Percentiles rank a stretch among this genome's conserved stretches.
Conservation (phyloP, 30 jellyfish, hydroid and myxozoan species). For the Hydra vulgaris region DNA sequence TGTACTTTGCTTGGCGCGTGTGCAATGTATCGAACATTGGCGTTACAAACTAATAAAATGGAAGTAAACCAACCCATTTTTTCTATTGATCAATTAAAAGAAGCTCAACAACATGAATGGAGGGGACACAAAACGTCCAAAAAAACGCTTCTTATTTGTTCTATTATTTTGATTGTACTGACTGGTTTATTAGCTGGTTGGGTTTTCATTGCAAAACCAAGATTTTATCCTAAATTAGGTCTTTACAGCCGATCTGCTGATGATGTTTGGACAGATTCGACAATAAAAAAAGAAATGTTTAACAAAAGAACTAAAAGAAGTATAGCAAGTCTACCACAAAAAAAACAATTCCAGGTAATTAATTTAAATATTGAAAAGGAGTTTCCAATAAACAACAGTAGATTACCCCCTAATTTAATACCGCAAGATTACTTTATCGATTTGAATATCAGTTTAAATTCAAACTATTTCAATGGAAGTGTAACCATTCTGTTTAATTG, state of each 20-base stretch:
- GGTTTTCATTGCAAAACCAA: constrained; percentile 81
- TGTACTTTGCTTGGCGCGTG: background rate
- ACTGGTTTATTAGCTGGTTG: constrained; percentile 74
- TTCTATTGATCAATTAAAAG: constrained; percentile 14
- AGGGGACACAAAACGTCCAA: constrained; percentile 37
- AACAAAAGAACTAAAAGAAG: constrained; percentile 12
- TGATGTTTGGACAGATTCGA: background rate
- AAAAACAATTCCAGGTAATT: background rate
- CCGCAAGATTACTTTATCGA: constrained; percentile 61
- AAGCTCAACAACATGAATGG: constrained; percentile 6
- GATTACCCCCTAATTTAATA: constrained; percentile 50
- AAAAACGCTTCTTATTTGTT: constrained; percentile 54
- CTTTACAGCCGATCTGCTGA: constrained; percentile 4
- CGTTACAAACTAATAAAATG: constrained; percentile 1
- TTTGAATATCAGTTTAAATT: constrained; percentile 43
- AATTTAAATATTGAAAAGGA: constrained; percentile 21
- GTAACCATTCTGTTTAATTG: constrained; percentile 46
- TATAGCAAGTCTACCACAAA: background rate
- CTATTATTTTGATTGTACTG: constrained; percentile 44
- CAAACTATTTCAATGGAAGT: constrained; percentile 56
- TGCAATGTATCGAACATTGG: constrained; percentile 30
- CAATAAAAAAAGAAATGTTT: background rate
- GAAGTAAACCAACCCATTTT: constrained; percentile 2
- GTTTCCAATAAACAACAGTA: constrained; percentile 54
- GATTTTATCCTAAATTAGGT: constrained; percentile 49